Evolutionary conservation across 2,113 vertebrate genomes (phyloP).

Genomic region (Alethe castanea): DNA sequence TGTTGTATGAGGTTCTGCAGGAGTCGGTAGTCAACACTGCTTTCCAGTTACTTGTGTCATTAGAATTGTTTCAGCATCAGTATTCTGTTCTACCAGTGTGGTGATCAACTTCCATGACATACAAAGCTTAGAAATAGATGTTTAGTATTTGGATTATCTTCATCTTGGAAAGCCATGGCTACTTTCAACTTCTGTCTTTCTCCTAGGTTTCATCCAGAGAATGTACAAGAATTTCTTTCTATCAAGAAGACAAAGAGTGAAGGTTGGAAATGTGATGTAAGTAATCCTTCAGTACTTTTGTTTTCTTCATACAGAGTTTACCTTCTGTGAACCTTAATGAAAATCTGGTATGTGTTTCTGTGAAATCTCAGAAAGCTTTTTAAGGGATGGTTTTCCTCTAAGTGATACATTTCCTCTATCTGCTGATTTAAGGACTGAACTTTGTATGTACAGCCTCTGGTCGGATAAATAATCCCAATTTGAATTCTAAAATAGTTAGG

Average conservation of each 20-base stretch:
- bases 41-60: background rate
- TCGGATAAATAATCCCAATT: background rate
- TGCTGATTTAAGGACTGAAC: background rate
- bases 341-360: background rate
- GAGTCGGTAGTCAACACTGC: background rate
- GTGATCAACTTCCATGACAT: background rate
- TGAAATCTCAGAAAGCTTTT: background rate
- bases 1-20: background rate
- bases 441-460: background rate
- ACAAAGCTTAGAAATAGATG: background rate
- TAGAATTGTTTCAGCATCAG: background rate
- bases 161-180: background rate
- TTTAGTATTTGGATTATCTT: background rate
- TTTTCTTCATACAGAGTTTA: background rate
- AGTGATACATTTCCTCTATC: background rate
- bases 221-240: slow-evolving; percentile 90
- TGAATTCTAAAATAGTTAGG: background rate
- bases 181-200: background rate
- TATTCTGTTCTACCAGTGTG: background rate
- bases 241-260: slow-evolving; percentile 92
- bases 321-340: background rate
- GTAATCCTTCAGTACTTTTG: slow-evolving; percentile 7
- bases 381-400: background rate
- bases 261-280: slow-evolving; percentile 97
- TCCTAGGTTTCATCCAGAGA: slow-evolving; percentile 92